Evolutionary conservation across 2,888 invertebrate species (phyloP).

Genomic region (Glaucopsyche alexis): DNA sequence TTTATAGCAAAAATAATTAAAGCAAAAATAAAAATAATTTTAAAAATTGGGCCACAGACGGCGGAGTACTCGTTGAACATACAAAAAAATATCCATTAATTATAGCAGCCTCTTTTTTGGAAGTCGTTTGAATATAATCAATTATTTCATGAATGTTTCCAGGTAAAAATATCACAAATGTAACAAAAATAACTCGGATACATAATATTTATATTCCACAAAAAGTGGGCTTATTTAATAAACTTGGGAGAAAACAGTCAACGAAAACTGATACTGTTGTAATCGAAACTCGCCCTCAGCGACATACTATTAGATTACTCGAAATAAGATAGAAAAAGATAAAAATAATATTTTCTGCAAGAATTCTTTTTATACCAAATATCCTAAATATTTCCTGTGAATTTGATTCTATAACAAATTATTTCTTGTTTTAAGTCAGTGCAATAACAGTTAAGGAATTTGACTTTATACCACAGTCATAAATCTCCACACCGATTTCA

Average conservation of each 20-base stretch:
- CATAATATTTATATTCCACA: neutral
- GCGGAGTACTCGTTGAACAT: too few relatives aligned
- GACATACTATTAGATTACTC: neutral
- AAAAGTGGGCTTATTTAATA: slow-evolving; percentile 3
- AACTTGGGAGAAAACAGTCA: neutral
- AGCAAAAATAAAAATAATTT: too few relatives aligned
- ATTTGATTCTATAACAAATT: too few relatives aligned
- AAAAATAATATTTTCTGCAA: neutral
- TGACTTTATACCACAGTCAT: too few relatives aligned
- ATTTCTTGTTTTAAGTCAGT: too few relatives aligned
- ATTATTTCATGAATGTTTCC: neutral
- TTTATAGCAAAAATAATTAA: too few relatives aligned
- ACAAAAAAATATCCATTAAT: too few relatives aligned
- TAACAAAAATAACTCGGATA: neutral
- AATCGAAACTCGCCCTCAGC: neutral
- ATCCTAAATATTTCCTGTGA: neutral
- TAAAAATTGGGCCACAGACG: too few relatives aligned
- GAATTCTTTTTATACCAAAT: neutral
- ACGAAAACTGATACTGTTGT: neutral
- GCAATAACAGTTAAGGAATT: too few relatives aligned
- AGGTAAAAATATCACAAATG: neutral
- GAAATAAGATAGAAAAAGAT: slow-evolving; percentile 11
- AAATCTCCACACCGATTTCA: too few relatives aligned
- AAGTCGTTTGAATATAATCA: too few relatives aligned
- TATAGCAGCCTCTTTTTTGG: too few relatives aligned